Evolutionary conservation across 2,113 vertebrate species (phyloP), one percentile per base, ranked within the genome.

Genomic region (Empidonax traillii): DNA sequence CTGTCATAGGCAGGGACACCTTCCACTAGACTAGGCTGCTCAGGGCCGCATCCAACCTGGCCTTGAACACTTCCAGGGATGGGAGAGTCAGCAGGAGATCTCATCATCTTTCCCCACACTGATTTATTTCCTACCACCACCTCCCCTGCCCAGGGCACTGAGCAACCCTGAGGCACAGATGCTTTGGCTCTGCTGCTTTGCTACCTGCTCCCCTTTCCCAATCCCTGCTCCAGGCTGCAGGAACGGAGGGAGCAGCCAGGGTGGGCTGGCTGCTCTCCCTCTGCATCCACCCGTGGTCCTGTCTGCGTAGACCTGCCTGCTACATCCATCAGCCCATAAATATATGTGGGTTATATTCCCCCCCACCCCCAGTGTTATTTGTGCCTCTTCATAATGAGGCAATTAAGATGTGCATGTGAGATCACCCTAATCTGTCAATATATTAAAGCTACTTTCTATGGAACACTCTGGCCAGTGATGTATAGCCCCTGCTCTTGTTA

Each of bases 381-480:
- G 90, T 74, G 67, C 59, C 52, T 84, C 5, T 2, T 72, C 8
- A 2, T 94, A 96, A 94, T 81, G 80, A 96, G 76, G 76, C 93
- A 89, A 89, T 96, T 93, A 95, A 95, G 83, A 96, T 83, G 59
- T 90, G 84, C 85, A 76, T 61, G 86, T 25, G 80, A 94, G 85
- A 96, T 93, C 65, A 91, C 58, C 1, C 15, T 89, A 52, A 95
- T 93, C 93, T 62, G 31, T 92, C 77, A 91, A 93, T 90, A 85
- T 72, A 91, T n/a, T 90, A 71, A 90, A 92, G 39, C 68, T 77
- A 14, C 75, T 86, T 92, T 35, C 59, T 43, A 7, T n/a, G 71
- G 68, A 37, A 77, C 39, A 44, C 0, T 0, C 18, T 68, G 81
- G 62, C 41, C 52, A 20, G 39, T 66, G 85, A 76, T 14, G 23